Evolutionary conservation across 1,140 invertebrate genomes (phyloP), one percentile per base, ranked within the genome.

Genomic region (Coenobita brevimanus): DNA sequence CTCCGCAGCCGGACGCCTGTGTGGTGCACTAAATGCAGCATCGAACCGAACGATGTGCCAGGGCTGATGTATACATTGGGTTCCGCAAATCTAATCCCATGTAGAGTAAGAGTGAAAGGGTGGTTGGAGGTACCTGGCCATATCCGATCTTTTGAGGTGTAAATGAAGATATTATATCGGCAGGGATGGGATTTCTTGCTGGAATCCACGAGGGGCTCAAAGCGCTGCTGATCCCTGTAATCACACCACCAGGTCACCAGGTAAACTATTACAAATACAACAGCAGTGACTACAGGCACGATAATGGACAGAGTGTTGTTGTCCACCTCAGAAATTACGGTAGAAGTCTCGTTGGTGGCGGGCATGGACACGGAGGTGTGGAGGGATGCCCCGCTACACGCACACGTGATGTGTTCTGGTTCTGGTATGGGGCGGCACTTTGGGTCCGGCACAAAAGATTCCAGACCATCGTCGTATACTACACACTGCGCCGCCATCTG

Each of bases 11-110:
- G 17, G 1, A 10, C 8, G 30, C 24, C 60, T 27, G 62, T 4
- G 62, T 67, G 62, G 62, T 43, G 41, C 24, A 82, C 36, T 17
- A 82, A 64, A 41, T 82, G 60, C 80, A 82, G 38, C 80, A 82
- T 82, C 1, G 80, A 38, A 2, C 80, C 80, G 60, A 46, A 67
- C n/a, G 62, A 15, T 3, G 64, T 33, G 3, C 27, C 64, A 0
- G 62, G 62, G 21, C 27, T 82, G 30, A 8, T 69, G 38, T 15
- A 82, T 1, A 27, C 36, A 64, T 82, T 82, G 3, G 36, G 15
- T 2, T 21, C 24, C 1, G 10, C 15, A 0, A 38, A 17, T 0
- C 10, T 27, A 27, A 24, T 50, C 15, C 80, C 80, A 0, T 21
- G 24, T 1, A 82, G 60, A 2, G 38, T 46, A n/a, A 82, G n/a